Percentiles rank a stretch among this genome's conserved stretches.
These are phyloP conservation scores for Planococcus citri DNA, from an alignment of 1,140 invertebrate species.

Conservation along the genomic window DNA sequence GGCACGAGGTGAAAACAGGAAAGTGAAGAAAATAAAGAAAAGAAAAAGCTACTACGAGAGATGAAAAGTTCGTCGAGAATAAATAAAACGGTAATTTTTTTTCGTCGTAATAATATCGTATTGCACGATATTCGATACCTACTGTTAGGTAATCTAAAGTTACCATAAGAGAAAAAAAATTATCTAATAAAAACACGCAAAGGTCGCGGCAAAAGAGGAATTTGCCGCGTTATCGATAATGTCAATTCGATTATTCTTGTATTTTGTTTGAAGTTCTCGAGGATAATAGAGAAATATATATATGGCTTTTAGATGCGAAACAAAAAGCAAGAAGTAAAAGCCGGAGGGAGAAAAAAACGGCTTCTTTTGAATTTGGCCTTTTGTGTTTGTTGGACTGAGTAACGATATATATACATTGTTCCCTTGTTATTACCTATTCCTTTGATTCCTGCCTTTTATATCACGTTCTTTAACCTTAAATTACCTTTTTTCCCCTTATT, in stretches of 20 bases:
- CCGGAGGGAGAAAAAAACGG: not conserved
- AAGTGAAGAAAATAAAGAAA: too few relatives aligned
- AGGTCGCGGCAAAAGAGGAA: not conserved
- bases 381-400: conserved; percentile 15
- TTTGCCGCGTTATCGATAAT: not conserved
- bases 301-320: not conserved
- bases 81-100: too few relatives aligned
- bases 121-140: not conserved
- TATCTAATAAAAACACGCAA: conserved; percentile 7
- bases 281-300: conserved; percentile 4
- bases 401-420: conserved; percentile 15
- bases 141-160: not conserved
- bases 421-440: conserved; percentile 12
- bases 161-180: not conserved
- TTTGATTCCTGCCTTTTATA: conserved; percentile 13
- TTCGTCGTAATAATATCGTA: not conserved
- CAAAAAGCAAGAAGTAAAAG: not conserved
- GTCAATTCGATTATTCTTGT: conserved; percentile 7
- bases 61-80: too few relatives aligned
- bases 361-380: conserved; percentile 13
- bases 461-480: conserved; percentile 17
- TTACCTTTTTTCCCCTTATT: conserved; percentile 7
- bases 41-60: too few relatives aligned
- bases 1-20: too few relatives aligned
- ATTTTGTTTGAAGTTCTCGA: not conserved